Evolutionary conservation across 2,113 vertebrate genomes (phyloP).

Genomic region (Macrotus californicus): DNA sequence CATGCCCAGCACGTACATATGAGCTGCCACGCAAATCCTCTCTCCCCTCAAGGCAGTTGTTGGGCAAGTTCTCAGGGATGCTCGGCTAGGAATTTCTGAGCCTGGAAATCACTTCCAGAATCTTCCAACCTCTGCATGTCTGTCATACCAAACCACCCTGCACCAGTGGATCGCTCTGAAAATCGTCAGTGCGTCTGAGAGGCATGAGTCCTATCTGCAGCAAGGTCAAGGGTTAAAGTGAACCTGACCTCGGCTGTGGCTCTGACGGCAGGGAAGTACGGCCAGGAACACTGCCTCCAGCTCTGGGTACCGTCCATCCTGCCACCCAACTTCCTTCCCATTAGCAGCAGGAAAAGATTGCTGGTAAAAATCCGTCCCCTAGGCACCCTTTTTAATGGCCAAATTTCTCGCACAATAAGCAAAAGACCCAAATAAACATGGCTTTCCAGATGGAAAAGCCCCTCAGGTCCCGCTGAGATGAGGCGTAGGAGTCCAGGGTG

Average conservation of each 20-base stretch:
- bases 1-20: accelerated
- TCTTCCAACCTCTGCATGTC: background rate
- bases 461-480: background rate
- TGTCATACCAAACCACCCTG: background rate
- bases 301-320: background rate
- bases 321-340: background rate
- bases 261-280: background rate
- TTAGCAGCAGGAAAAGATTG: background rate
- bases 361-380: background rate
- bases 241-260: background rate
- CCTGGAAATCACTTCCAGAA: background rate
- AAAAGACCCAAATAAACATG: background rate
- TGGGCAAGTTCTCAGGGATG: background rate
- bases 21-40: background rate
- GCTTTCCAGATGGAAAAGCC: background rate
- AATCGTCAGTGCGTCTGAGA: background rate
- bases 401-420: background rate
- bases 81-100: background rate
- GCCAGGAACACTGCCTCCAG: background rate
- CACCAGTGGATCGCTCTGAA: background rate
- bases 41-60: background rate
- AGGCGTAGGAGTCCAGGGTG: background rate
- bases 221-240: background rate
- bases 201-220: background rate
- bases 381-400: background rate